Conservation (phyloP, 2,888 invertebrate species). For the Lithodes maja region DNA sequence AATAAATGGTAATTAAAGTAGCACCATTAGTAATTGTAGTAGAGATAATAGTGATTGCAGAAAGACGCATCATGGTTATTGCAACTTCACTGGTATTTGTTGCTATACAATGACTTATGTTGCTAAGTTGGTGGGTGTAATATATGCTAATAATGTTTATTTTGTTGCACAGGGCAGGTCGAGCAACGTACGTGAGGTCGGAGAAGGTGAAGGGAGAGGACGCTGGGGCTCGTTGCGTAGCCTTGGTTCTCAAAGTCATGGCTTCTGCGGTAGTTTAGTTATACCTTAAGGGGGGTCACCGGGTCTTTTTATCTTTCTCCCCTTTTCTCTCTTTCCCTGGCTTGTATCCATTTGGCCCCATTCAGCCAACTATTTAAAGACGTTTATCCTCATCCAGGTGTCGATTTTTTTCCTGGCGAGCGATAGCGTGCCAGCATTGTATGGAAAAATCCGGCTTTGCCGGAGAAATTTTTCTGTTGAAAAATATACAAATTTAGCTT, state of each 20-base stretch:
- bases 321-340: too few relatives aligned
- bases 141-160: constrained; percentile 2
- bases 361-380: too few relatives aligned
- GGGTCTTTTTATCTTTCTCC: too few relatives aligned
- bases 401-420: too few relatives aligned
- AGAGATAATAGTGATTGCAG: background rate
- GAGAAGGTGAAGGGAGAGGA: constrained; percentile 75
- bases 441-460: too few relatives aligned
- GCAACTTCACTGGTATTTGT: background rate
- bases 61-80: background rate
- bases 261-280: background rate
- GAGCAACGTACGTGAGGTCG: constrained; percentile 82
- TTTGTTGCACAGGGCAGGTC: constrained; percentile 78
- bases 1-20: too few relatives aligned
- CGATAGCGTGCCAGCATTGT: too few relatives aligned
- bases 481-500: too few relatives aligned
- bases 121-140: background rate
- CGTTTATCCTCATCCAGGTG: too few relatives aligned
- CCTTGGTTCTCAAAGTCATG: constrained; percentile 71
- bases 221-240: constrained; percentile 76
- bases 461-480: too few relatives aligned
- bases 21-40: background rate
- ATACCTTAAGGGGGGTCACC: too few relatives aligned
- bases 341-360: too few relatives aligned
- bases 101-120: background rate